Base-by-base conservation (phyloP, 2,888 invertebrate genomes). In the Ephialtes manifestator region DNA sequence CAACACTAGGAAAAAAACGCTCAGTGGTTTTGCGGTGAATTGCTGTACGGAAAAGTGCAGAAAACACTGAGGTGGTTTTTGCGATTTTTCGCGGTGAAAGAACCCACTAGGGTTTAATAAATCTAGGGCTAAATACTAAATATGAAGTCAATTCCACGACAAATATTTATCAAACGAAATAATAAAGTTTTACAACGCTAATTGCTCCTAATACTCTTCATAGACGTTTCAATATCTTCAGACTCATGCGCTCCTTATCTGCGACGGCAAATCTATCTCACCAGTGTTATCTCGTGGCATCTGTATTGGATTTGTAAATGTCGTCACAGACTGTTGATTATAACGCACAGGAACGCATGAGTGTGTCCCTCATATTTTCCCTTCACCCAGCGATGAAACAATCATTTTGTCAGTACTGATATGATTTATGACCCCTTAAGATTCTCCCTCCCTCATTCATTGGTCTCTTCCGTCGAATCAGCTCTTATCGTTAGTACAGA, bases 401-500 rank as follows among this genome's bases (percentile, higher is more conserved):
- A 39, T 39, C 65, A 39, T 39, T 65, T 18, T 18, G 65, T 43
- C 20, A n/a, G 43, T 13, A 20, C 0, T 65, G 11, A 20, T 20
- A 24, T 35, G 20, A 48, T 63, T 24, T 31, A 75, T 63, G 35
- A 58, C 31, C 63, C 46, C 60, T 48, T 35, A 13, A 13, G 13
- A 46, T 39, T 39, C 8, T 55, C 35, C 71, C 18, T 53, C 11
- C 31, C 31, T 28, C 31, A 3, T n/a, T 28, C 28, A 48, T 46
- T 46, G 35, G 31, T 53, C n/a, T 8, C 46, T 13, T 78, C 48
- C 58, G 68, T 46, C 67, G 60, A 31, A 48, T 31, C 58, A 48
- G 68, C 71, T 53, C 55, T 48, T 20, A 20, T 43, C 53, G 65
- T 67, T 67, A 72, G 63, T 80, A 24, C 28, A 13, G 43, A 15